phyloP scores from a whole-genome alignment of 2,888 invertebrate genomes.

The Dasysyrphus albostriatus region DNA sequence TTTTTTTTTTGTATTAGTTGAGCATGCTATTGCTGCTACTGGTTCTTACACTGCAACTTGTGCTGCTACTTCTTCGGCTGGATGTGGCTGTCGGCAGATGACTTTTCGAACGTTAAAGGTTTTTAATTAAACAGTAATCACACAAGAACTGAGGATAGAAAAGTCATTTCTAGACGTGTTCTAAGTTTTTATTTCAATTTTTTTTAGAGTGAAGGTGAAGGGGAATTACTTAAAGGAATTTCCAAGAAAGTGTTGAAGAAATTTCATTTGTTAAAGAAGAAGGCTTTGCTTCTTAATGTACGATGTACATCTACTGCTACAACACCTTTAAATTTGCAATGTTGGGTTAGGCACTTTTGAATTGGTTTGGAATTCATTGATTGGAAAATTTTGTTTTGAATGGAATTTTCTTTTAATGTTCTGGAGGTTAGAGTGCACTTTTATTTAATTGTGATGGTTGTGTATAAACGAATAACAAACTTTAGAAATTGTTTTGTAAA shows the following conservation, averaged over 20 bases:
- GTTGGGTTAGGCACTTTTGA: neutral
- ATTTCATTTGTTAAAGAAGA: slow-evolving; percentile 32
- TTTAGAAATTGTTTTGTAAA: neutral
- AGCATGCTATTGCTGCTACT: slow-evolving; percentile 22
- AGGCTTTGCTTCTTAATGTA: neutral
- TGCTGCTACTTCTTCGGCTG: slow-evolving; percentile 21
- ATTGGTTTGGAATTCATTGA: slow-evolving; percentile 30
- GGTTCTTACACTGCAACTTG: neutral
- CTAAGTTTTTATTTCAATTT: slow-evolving; percentile 27
- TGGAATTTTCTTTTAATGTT: slow-evolving; percentile 4
- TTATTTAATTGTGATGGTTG: slow-evolving; percentile 20
- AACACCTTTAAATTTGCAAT: neutral
- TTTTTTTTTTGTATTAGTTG: slow-evolving; percentile 38
- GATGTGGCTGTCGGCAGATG: slow-evolving; percentile 58
- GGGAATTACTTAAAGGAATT: slow-evolving; percentile 21
- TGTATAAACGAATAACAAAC: neutral
- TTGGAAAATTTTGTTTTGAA: neutral
- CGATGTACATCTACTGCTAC: neutral
- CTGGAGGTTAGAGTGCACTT: neutral
- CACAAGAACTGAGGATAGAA: slow-evolving; percentile 36
- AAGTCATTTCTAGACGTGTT: slow-evolving; percentile 37
- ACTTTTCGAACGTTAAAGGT: slow-evolving; percentile 68
- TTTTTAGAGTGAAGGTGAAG: neutral
- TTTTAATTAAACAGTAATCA: slow-evolving; percentile 75
- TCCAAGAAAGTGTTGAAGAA: slow-evolving; percentile 37